A percentile compares a stretch with the other conserved stretches of the same genome.
phyloP scores from a whole-genome alignment of 2,888 invertebrate species.

The Sesia bembeciformis region DNA sequence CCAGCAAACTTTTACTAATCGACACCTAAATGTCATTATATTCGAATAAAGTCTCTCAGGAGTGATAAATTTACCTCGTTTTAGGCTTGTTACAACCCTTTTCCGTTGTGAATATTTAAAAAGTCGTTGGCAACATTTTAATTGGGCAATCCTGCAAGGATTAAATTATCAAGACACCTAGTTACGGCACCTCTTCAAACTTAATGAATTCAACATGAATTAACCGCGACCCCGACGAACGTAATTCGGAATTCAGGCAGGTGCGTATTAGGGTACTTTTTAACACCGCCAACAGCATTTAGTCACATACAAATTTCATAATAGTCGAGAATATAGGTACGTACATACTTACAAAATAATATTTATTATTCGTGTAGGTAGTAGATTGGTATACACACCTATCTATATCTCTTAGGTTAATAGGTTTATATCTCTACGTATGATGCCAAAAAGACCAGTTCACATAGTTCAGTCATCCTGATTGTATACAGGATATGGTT shows the following conservation, averaged over 20 bases:
- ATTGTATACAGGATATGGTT: too few relatives aligned
- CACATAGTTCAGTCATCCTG: too few relatives aligned
- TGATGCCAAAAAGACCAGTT: too few relatives aligned
- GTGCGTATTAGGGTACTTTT: slow-evolving; percentile 12
- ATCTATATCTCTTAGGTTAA: too few relatives aligned
- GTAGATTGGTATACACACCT: too few relatives aligned
- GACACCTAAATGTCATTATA: slow-evolving; percentile 70
- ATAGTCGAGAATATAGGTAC: too few relatives aligned
- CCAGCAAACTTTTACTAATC: slow-evolving; percentile 56
- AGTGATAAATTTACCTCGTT: slow-evolving; percentile 61
- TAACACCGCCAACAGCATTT: too few relatives aligned
- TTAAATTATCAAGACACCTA: slow-evolving; percentile 75
- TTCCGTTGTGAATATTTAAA: slow-evolving; percentile 65
- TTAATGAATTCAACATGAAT: slow-evolving; percentile 71
- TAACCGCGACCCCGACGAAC: slow-evolving; percentile 27
- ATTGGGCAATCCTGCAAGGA: slow-evolving; percentile 69
- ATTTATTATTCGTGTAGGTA: too few relatives aligned
- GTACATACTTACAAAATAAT: too few relatives aligned
- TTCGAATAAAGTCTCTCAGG: slow-evolving; percentile 55
- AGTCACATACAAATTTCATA: too few relatives aligned
- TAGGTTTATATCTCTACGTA: too few relatives aligned
- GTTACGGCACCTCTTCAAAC: slow-evolving; percentile 59
- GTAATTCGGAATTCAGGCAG: slow-evolving; percentile 7
- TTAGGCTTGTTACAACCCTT: slow-evolving; percentile 58
- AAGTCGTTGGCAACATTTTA: slow-evolving; percentile 71